A percentile compares a stretch with the other conserved stretches of the same genome.
Evolutionary conservation across 1,140 invertebrate species (phyloP).

Genomic region (Polyergus mexicanus): DNA sequence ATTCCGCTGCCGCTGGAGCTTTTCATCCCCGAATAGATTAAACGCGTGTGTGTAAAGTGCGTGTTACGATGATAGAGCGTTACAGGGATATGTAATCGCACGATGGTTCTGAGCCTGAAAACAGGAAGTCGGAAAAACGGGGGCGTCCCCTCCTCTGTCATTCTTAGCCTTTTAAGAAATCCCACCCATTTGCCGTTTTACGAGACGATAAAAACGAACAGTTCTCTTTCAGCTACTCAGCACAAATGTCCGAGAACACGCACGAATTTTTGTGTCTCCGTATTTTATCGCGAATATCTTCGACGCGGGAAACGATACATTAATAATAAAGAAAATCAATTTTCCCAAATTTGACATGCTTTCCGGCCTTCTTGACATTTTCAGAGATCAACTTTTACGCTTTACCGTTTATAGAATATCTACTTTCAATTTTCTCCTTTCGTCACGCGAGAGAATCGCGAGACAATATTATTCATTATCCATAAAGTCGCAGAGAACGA

Average conservation of each 20-base stretch:
- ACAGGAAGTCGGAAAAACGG: neutral
- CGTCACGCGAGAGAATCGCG: neutral
- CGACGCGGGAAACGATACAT: neutral
- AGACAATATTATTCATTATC: constrained; percentile 18
- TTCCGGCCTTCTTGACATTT: neutral
- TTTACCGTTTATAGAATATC: neutral
- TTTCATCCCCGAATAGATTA: constrained; percentile 40
- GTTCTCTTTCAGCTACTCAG: constrained; percentile 15
- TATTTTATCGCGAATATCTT: neutral
- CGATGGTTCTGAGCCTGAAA: neutral
- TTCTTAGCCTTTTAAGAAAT: constrained; percentile 25
- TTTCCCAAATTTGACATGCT: neutral
- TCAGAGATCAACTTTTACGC: neutral
- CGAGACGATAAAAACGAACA: constrained; percentile 56
- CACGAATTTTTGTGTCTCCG: neutral
- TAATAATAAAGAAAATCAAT: neutral
- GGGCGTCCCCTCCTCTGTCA: neutral
- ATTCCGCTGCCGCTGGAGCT: neutral
- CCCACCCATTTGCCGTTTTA: constrained; percentile 50
- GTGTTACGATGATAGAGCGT: neutral
- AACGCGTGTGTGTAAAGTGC: constrained; percentile 15
- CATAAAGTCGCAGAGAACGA: neutral
- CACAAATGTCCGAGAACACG: neutral
- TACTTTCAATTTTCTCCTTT: neutral
- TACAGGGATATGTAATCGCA: neutral